Base-by-base conservation (phyloP, 2,797 vertebrate genomes). In the Ctenopoma multispine region DNA sequence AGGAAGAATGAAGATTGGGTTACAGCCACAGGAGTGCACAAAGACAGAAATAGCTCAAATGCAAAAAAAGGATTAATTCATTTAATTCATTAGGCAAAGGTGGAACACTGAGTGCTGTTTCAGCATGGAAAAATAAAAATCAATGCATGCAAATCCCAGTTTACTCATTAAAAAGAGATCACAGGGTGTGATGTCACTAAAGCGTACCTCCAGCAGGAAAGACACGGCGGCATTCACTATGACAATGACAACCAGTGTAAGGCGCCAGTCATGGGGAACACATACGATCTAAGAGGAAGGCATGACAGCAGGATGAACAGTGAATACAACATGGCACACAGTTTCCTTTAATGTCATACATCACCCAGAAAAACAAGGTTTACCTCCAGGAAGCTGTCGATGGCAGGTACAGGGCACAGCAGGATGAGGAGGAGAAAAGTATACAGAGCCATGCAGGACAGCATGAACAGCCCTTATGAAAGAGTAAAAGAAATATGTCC, bases 351-450 rank as follows among this genome's bases (percentile, higher is more conserved):
- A 31, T 41, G 9, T 46, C 31, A 23, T 8, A 5, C 8, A 69
- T 31, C 20, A 36, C 7, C 0, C 1, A 0, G 9, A 10, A 18
- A 24, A 38, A 1, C 4, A 13, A 15, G 27, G 36, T 94, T 91
- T 92, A 98, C 98, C 96, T 97, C 93, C 81, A 99, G 94, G 91
- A 94, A 93, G 0, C 61, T 1, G 7, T 98, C 95, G 43, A 99
- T 88, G 70, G 93, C 88, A 53, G 94, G 88, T 66, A 96, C 50
- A n/a, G 96, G 98, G 85, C 95, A 80, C 84, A 99, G 92, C 94
- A 99, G 90, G 94, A 99, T 95, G 93, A 96, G 79, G 77, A 97
- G 89, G 61, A 96, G 92, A 65, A 98, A 96, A 54, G 90, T 77
- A 55, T 95, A 96, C 48, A 99, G 93, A 70, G 86, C 59, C 40